Base-by-base conservation (phyloP, 2,113 vertebrate species). In the Puntigrus tetrazona region DNA sequence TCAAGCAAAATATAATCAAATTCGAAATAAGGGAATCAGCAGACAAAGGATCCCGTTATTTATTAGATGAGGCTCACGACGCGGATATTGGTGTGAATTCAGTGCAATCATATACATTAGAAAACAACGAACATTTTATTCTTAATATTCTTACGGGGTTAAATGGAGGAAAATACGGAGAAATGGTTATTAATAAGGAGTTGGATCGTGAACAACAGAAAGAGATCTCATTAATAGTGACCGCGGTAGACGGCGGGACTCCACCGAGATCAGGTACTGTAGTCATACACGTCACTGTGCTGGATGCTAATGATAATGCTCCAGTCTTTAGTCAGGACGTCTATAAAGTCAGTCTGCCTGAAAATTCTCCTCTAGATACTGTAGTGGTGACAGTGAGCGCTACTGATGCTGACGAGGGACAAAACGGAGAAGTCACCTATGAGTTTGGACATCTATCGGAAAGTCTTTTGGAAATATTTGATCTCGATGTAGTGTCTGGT, bases 11-110 rank as follows among this genome's bases (percentile, higher is more conserved):
- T 7, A 34, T 90, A 0, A 88, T 91, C 3, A 77, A 89, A 13
- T 79, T 94, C 4, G 90, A 93, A 78, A 92, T 92, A 9, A 74
- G n/a, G 36, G 93, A 95, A 69, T 91, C 81, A 0, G 82, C 92
- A 3, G n/a, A n/a, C n/a, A n/a, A n/a, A n/a, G n/a, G n/a, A n/a
- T n/a, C n/a, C n/a, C n/a, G n/a, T n/a, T n/a, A 92, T 86, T 81
- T 87, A 7, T 81, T 94, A 41, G 89, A 90, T 27, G 89, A 80
- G 47, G 91, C 93, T 7, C 78, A 88, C 25, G 92, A 94, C 77
- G 83, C 88, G 8, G 93, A 94, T 36, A 86, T 89, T 50, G 91
- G 89, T 2, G 31, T 67, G 20, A 70, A 70, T 70, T 70, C 67
- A 38, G 67, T 70, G 67, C 67, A 70, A 20, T 5, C 8, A n/a